Evolutionary conservation across 2,797 vertebrate species (phyloP).

Genomic region (Enteromius treurensis): DNA sequence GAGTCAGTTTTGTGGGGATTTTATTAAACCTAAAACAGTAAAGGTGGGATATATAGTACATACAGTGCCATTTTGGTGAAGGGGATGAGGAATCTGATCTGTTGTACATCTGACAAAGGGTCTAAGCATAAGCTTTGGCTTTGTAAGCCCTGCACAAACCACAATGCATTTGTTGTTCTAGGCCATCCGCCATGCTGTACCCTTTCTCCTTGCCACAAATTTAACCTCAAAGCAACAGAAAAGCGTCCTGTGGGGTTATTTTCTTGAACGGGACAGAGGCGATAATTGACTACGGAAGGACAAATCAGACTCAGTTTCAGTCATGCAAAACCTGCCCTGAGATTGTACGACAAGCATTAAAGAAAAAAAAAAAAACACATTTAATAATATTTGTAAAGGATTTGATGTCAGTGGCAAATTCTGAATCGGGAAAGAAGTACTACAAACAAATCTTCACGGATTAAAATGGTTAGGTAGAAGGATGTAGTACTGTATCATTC

Average conservation of each 20-base stretch:
- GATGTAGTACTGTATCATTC: slow-evolving; percentile 62
- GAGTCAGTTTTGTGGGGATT: background rate
- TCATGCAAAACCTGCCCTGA: slow-evolving; percentile 64
- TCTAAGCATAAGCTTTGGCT: slow-evolving; percentile 56
- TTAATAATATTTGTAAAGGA: background rate
- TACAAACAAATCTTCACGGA: background rate
- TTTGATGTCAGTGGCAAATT: background rate
- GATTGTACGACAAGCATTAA: background rate
- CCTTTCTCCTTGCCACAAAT: slow-evolving; percentile 74
- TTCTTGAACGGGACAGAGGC: slow-evolving; percentile 68
- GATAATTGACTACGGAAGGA: slow-evolving; percentile 74
- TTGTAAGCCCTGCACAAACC: slow-evolving; percentile 48
- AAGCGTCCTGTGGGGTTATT: slow-evolving; percentile 71
- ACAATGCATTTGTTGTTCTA: slow-evolving; percentile 76
- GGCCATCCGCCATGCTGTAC: slow-evolving; percentile 67
- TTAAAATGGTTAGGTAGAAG: slow-evolving; percentile 64
- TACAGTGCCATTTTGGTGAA: slow-evolving; percentile 50
- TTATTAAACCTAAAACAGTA: background rate
- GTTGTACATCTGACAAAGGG: slow-evolving; percentile 55
- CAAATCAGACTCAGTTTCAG: slow-evolving; percentile 60
- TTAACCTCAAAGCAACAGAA: slow-evolving; percentile 72
- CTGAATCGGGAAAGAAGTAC: background rate
- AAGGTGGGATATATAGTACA: slow-evolving; percentile 36
- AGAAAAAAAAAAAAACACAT: too few relatives aligned
- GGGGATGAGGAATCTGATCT: slow-evolving; percentile 42